These are phyloP conservation scores for Branchellion lobata DNA, from an alignment of 2,888 invertebrate genomes.

Conservation along the genomic window DNA sequence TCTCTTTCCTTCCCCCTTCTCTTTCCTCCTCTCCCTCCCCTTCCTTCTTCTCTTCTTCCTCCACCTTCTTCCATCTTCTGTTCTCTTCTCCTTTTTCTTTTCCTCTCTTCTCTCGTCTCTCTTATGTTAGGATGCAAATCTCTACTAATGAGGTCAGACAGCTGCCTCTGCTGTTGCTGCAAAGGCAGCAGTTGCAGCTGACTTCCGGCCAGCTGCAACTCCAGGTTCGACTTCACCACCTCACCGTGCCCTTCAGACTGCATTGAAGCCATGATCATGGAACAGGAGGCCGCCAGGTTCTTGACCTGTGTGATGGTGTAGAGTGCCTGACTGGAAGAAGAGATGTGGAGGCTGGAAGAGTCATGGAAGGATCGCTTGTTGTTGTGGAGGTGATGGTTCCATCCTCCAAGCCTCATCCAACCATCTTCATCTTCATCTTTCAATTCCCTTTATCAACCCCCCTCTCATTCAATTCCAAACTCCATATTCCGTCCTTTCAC, in stretches of 20 bases:
- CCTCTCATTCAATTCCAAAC: no score
- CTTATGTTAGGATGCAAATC: background rate
- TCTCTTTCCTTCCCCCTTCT: background rate
- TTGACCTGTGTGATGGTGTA: background rate
- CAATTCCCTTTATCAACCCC: no score
- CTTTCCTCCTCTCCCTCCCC: no score
- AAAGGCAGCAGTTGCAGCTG: background rate
- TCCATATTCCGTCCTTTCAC: no score
- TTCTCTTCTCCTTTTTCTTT: background rate
- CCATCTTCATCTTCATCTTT: no score
- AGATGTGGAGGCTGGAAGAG: no score
- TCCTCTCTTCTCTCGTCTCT: background rate
- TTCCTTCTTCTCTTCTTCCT: background rate
- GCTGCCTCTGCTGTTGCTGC: conserved; percentile 2
- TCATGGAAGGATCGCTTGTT: no score
- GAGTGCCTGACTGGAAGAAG: background rate
- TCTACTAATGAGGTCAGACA: background rate
- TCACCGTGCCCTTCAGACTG: conserved; percentile 24
- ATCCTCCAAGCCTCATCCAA: no score
- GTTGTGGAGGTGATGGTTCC: no score
- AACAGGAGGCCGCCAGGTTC: conserved; percentile 33
- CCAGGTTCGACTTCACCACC: conserved; percentile 22
- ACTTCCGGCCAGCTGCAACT: background rate
- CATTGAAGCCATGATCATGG: conserved; percentile 36
- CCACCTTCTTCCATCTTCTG: background rate